Evolutionary conservation across 64 coral and sea anemone genomes (phyloP).

Genomic region (Porites australiensis): DNA sequence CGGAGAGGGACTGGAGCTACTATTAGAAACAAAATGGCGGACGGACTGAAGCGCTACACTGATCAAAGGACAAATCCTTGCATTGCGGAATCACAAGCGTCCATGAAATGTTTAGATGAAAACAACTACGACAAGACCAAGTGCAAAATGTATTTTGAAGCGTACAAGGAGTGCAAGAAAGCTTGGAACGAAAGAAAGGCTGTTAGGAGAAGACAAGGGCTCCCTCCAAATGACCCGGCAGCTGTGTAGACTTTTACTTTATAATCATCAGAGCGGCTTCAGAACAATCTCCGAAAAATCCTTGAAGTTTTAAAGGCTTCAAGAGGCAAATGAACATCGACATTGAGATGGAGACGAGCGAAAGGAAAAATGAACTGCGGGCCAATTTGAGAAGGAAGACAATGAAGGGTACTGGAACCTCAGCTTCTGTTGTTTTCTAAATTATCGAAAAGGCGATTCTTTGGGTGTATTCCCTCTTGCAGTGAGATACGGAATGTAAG

Average conservation of each 20-base stretch:
- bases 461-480: no score
- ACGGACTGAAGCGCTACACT: slow-evolving; percentile 42
- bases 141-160: slow-evolving; percentile 91
- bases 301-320: background rate
- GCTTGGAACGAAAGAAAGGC: slow-evolving; percentile 97
- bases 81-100: slow-evolving; percentile 81
- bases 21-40: slow-evolving; percentile 68
- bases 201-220: slow-evolving; percentile 76
- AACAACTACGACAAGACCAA: slow-evolving; percentile 91
- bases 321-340: background rate
- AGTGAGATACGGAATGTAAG: no score
- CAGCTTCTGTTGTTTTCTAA: no score
- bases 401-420: no score
- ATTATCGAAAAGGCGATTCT: no score
- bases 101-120: slow-evolving; percentile 93
- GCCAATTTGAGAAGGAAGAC: background rate
- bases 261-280: no score
- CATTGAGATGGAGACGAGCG: background rate
- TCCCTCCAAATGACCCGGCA: slow-evolving; percentile 75
- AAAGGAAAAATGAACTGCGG: background rate
- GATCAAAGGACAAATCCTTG: slow-evolving; percentile 91
- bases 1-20: background rate
- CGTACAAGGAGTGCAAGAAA: slow-evolving; percentile 95
- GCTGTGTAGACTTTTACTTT: background rate
- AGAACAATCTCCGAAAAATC: no score